phyloP scores from a whole-genome alignment of 2,797 vertebrate genomes.

The Microhierax caerulescens region DNA sequence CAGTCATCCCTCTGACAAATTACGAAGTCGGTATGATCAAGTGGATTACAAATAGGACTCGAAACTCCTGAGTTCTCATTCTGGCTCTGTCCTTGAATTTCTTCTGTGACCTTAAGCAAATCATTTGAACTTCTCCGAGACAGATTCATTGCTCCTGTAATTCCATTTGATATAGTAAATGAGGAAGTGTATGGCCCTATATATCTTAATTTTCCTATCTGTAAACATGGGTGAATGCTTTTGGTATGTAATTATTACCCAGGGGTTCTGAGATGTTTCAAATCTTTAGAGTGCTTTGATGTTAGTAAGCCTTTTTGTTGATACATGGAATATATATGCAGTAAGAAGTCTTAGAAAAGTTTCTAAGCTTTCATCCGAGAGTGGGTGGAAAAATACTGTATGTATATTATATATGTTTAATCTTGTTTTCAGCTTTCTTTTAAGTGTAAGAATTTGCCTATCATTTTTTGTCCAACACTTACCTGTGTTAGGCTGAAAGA shows the following conservation, averaged over 20 bases:
- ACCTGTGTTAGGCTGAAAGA: background rate
- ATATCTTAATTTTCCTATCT: constrained; percentile 47
- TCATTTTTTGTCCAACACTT: background rate
- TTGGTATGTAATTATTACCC: constrained; percentile 28
- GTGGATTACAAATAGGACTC: constrained; percentile 6
- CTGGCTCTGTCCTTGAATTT: background rate
- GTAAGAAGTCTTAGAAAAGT: background rate
- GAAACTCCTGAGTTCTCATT: background rate
- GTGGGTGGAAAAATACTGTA: background rate
- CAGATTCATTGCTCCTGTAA: constrained; percentile 23
- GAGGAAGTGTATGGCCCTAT: constrained; percentile 23
- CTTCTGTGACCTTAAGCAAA: constrained; percentile 43
- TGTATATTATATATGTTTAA: constrained; percentile 5
- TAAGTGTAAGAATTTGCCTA: constrained; percentile 23
- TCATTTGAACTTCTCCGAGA: background rate
- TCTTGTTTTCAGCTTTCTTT: constrained; percentile 43
- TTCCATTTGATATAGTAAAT: constrained; percentile 31
- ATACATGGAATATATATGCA: background rate
- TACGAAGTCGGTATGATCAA: background rate
- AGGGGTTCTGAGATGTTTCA: constrained; percentile 33
- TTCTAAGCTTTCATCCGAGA: constrained; percentile 21
- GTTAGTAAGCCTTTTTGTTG: constrained; percentile 30
- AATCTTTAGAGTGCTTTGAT: constrained; percentile 24
- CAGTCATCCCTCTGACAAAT: background rate
- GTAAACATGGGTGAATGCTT: constrained; percentile 8